Conservation (phyloP, 2,113 vertebrate genomes). For the Malaclemys terrapin region DNA sequence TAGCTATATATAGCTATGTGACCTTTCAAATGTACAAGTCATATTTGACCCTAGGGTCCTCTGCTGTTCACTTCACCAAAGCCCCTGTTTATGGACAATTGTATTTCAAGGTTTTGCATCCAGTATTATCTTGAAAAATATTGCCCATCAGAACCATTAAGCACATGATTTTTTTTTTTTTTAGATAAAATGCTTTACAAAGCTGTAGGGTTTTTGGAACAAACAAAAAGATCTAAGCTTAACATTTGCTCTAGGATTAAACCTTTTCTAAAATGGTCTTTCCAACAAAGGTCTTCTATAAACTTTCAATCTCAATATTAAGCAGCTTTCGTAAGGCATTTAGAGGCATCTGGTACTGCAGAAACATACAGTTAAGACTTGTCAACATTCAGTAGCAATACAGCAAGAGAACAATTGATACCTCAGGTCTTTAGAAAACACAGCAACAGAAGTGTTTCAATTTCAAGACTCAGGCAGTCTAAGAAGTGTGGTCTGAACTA, state of each 20-base stretch:
- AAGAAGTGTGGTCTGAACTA: background rate
- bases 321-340: background rate
- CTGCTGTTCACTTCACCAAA: background rate
- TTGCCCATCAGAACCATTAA: background rate
- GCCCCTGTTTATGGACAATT: background rate
- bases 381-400: background rate
- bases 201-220: background rate
- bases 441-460: background rate
- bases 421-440: background rate
- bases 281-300: background rate
- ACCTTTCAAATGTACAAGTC: background rate
- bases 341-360: background rate
- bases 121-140: background rate
- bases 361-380: background rate
- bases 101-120: background rate
- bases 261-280: background rate
- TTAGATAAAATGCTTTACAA: background rate
- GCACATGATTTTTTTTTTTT: background rate
- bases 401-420: background rate
- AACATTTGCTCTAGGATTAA: background rate
- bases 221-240: background rate
- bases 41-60: background rate
- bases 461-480: background rate
- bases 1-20: background rate
- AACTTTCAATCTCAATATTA: accelerated